These are phyloP conservation scores for Euspilapteryx auroguttella DNA, from an alignment of 2,888 invertebrate species.

Conservation along the genomic window DNA sequence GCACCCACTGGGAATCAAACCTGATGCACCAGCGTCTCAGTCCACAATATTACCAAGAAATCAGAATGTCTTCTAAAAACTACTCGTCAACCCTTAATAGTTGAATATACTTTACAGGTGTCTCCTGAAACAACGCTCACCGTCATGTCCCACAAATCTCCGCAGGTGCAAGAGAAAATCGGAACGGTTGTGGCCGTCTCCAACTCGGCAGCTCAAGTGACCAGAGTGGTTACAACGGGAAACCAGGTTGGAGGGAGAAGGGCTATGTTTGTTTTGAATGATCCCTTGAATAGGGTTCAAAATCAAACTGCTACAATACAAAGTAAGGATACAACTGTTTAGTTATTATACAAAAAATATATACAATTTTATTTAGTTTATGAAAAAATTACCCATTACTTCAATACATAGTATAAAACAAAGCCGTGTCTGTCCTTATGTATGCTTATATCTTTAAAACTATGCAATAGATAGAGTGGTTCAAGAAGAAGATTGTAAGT, in stretches of 20 bases:
- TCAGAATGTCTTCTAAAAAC: no score
- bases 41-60: no score
- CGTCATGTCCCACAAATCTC: conserved; percentile 53
- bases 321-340: conserved; percentile 23
- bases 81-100: no score
- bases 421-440: no score
- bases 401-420: no score
- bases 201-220: conserved; percentile 42
- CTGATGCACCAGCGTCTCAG: no score
- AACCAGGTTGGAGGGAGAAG: conserved; percentile 31
- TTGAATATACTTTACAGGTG: conserved; percentile 22
- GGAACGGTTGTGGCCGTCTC: conserved; percentile 45
- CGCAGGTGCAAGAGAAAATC: conserved; percentile 52
- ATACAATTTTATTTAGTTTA: not conserved
- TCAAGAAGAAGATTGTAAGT: no score
- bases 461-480: no score
- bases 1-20: no score
- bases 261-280: conserved; percentile 54
- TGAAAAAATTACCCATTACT: no score
- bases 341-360: no score
- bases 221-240: conserved; percentile 40
- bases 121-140: conserved; percentile 54
- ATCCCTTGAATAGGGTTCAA: conserved; percentile 43
- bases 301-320: conserved; percentile 53
- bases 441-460: no score